phyloP scores from a whole-genome alignment of 2,797 vertebrate genomes.

The Epinephelus coioides region DNA sequence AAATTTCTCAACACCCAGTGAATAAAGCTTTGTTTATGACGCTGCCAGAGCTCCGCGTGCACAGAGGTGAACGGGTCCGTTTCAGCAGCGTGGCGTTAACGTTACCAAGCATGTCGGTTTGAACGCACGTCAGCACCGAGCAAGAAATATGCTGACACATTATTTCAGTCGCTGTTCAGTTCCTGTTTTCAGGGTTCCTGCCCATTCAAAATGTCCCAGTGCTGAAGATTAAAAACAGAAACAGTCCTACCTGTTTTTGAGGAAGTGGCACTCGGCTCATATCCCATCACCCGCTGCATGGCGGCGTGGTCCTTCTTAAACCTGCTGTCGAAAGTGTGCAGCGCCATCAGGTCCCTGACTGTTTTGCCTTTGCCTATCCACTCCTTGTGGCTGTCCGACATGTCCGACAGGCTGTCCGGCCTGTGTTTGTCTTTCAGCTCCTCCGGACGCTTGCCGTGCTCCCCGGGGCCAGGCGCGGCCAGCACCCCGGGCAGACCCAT shows the following conservation, averaged over 20 bases:
- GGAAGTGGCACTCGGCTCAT: slow-evolving; percentile 86
- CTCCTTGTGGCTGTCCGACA: slow-evolving; percentile 83
- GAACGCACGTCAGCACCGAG: slow-evolving; percentile 23
- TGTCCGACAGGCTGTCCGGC: slow-evolving; percentile 80
- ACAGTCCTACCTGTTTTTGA: slow-evolving; percentile 88
- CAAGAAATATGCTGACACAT: slow-evolving; percentile 40
- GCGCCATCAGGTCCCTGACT: slow-evolving; percentile 91
- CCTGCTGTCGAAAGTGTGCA: slow-evolving; percentile 90
- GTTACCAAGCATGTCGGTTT: not conserved
- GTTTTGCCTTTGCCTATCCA: slow-evolving; percentile 90
- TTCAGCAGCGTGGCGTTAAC: slow-evolving; percentile 13
- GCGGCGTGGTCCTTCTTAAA: slow-evolving; percentile 91
- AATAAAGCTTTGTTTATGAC: not conserved
- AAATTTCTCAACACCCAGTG: slow-evolving; percentile 5
- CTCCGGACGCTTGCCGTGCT: slow-evolving; percentile 86
- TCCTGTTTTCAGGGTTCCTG: slow-evolving; percentile 20
- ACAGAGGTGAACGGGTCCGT: slow-evolving; percentile 33
- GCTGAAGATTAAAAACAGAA: not conserved
- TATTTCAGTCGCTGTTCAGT: not conserved
- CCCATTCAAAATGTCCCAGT: not conserved
- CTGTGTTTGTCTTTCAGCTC: slow-evolving; percentile 89
- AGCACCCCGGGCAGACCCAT: slow-evolving; percentile 83
- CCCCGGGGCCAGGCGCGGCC: slow-evolving; percentile 64
- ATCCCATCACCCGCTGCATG: slow-evolving; percentile 89
- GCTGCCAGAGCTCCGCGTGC: slow-evolving; percentile 18